Evolutionary conservation across 2,113 vertebrate genomes (phyloP).

Genomic region (Dipodomys merriami): DNA sequence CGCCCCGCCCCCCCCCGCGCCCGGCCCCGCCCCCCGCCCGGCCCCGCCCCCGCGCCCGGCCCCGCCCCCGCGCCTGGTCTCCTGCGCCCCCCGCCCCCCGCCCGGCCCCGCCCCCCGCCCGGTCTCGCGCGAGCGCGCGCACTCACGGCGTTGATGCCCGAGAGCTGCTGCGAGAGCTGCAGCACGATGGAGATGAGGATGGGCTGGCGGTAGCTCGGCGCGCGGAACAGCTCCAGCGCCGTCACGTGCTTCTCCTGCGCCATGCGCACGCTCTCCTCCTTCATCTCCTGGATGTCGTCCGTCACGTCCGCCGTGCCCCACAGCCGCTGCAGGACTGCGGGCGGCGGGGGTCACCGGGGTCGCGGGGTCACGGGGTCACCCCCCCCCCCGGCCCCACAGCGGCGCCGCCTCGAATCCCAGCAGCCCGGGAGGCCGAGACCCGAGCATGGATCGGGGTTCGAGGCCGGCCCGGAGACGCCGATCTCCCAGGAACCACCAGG

Average conservation of each 20-base stretch:
- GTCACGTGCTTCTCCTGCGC: conserved; percentile 93
- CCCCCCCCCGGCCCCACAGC: too few species aligned
- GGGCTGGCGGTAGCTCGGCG: conserved; percentile 91
- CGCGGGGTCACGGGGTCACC: too few species aligned
- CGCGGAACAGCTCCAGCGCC: conserved; percentile 92
- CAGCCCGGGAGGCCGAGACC: too few species aligned
- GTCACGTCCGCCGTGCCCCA: conserved; percentile 90
- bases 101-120: background rate
- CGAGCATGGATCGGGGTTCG: too few species aligned
- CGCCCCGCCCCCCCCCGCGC: too few species aligned
- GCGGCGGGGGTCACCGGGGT: too few species aligned
- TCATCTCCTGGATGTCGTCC: conserved; percentile 95
- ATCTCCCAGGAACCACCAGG: too few species aligned
- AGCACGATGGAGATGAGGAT: conserved; percentile 94
- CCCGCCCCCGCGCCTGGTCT: too few species aligned
- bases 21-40: background rate
- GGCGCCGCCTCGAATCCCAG: too few species aligned
- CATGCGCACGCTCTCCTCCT: conserved; percentile 93
- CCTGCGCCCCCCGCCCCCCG: background rate
- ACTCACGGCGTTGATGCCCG: conserved; percentile 98
- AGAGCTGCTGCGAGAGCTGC: conserved; percentile 97
- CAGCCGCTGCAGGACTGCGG: conserved; percentile 90
- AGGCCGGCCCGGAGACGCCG: too few species aligned
- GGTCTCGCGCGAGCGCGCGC: background rate
- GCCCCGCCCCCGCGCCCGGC: too few species aligned